Conservation (phyloP, 2,113 vertebrate species). For the Epinephelus fuscoguttatus region DNA sequence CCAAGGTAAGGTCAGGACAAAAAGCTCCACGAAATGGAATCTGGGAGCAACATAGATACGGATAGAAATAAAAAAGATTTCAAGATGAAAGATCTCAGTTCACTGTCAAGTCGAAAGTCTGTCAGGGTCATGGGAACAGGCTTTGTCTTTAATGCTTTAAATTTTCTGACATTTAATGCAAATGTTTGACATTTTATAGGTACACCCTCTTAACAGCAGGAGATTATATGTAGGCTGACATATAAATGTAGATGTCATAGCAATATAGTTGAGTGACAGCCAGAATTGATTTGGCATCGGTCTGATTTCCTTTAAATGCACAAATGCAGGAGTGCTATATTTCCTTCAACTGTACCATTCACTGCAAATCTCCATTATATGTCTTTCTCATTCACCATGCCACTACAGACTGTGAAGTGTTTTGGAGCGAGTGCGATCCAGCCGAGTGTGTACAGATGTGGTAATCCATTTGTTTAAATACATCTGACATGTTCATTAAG, state of each 20-base stretch:
- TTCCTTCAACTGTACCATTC: neutral
- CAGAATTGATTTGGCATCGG: conserved; percentile 15
- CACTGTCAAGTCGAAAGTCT: neutral
- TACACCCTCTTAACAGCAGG: neutral
- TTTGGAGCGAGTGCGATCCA: conserved; percentile 48
- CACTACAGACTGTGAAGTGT: conserved; percentile 40
- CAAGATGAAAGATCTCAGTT: conserved; percentile 1
- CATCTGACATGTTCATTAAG: conserved; percentile 83
- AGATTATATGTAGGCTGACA: neutral
- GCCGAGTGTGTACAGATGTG: conserved; percentile 71
- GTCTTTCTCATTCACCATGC: conserved; percentile 29
- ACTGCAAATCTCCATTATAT: conserved; percentile 9
- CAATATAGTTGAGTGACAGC: conserved; percentile 23
- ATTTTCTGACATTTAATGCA: conserved; percentile 24
- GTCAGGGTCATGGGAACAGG: neutral
- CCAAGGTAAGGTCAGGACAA: conserved; percentile 29
- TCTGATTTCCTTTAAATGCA: conserved; percentile 11
- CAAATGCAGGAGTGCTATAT: conserved; percentile 26
- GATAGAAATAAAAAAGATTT: conserved; percentile 18
- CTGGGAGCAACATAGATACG: conserved; percentile 1
- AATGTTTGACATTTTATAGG: conserved; percentile 28
- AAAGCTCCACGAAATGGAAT: conserved; percentile 40
- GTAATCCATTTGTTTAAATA: conserved; percentile 83
- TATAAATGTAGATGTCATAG: neutral
- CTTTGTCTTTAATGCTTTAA: neutral